These are phyloP conservation scores for Craniophora ligustri DNA, from an alignment of 2,888 invertebrate species.

Conservation along the genomic window DNA sequence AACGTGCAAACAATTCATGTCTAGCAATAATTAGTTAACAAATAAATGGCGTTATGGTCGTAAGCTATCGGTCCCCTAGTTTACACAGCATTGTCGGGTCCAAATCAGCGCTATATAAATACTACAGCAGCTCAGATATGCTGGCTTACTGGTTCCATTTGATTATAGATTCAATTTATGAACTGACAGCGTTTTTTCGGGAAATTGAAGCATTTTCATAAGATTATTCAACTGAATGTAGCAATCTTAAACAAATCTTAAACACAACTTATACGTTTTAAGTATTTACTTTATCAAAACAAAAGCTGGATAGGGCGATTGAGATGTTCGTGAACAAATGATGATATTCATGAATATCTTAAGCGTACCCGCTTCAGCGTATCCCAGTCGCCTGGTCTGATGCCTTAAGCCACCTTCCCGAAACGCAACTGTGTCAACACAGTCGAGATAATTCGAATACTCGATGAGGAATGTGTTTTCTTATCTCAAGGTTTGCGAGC, in stretches of 20 bases:
- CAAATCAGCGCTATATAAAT: slow-evolving; percentile 81
- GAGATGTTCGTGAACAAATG: no score
- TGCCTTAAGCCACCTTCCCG: slow-evolving; percentile 46
- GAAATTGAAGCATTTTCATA: neutral
- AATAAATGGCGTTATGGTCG: slow-evolving; percentile 63
- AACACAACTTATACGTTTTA: no score
- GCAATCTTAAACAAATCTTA: no score
- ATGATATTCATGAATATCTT: neutral
- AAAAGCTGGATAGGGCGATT: no score
- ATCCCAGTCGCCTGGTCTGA: slow-evolving; percentile 36
- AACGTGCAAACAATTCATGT: slow-evolving; percentile 42
- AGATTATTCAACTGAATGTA: no score
- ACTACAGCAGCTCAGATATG: slow-evolving; percentile 71
- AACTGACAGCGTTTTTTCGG: slow-evolving; percentile 42
- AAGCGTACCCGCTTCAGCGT: neutral
- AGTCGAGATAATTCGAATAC: slow-evolving; percentile 82
- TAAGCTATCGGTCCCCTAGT: slow-evolving; percentile 74
- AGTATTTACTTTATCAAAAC: no score
- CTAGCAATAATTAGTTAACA: slow-evolving; percentile 61
- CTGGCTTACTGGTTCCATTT: slow-evolving; percentile 57
- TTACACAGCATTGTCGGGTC: slow-evolving; percentile 70
- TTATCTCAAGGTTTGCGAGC: slow-evolving; percentile 79
- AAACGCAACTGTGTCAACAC: slow-evolving; percentile 84
- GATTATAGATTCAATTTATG: slow-evolving; percentile 43
- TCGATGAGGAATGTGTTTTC: slow-evolving; percentile 83